Evolutionary conservation across 2,113 vertebrate genomes (phyloP), one percentile per base, ranked within the genome.

Genomic region (Syngnathus floridae): DNA sequence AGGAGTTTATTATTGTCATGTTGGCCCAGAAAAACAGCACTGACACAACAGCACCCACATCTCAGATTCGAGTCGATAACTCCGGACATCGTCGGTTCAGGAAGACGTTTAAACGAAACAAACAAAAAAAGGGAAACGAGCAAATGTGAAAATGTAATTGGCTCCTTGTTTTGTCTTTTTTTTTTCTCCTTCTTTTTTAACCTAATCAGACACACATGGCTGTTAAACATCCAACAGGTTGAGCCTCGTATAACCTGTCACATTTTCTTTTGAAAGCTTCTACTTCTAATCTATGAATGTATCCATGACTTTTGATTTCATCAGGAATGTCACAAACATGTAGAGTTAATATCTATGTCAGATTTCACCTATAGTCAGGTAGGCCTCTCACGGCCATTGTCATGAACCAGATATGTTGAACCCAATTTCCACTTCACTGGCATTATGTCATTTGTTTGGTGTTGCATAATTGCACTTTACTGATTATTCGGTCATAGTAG

Each of bases 381-480:
- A 89, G 88, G 88, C 87, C 84, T 64, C 67, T 43, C 80, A 65
- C 10, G 87, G 88, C 87, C 88, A 67, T n/a, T 79, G 73, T 86
- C 84, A 88, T 84, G 76, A 88, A 77, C 81, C 83, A 84, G 83
- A 85, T 65, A 78, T 74, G 81, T 88, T 85, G 65, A 79, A 85
- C 81, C 80, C 84, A 81, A 86, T 84, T 85, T 88, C 85, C 80
- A 75, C 84, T 86, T 77, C 75, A 79, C 88, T 84, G 82, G 85
- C 86, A 88, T 85, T 80, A 83, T 84, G 83, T 80, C 86, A 86
- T 88, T 88, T 86, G 81, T 88, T 89, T 89, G 82, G 80, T 89
- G 88, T 90, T 87, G 88, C 86, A 90, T 88, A 88, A 87, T 90
- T 90, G 90, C 88, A 90, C 90, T 91, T 91, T 91, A 90, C 88